A percentile compares a stretch with the other conserved stretches of the same genome.
Conservation (phyloP, 2,797 vertebrate genomes). For the Poeciliopsis infans region DNA sequence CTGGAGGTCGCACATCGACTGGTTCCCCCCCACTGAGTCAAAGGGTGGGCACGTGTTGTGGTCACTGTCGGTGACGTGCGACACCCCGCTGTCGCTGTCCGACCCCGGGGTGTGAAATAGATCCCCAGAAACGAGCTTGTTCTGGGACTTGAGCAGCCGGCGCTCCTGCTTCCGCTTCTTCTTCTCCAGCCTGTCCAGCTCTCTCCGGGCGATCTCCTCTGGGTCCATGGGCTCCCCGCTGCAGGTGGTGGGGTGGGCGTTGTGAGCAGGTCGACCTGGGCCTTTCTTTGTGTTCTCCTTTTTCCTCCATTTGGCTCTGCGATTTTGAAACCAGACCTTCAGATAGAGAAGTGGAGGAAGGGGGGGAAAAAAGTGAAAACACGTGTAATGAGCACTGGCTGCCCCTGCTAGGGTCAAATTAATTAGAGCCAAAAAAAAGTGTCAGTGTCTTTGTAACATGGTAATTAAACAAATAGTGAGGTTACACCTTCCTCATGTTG, state of each 20-base stretch:
- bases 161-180: slow-evolving; percentile 97
- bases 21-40: slow-evolving; percentile 64
- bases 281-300: slow-evolving; percentile 99
- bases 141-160: slow-evolving; percentile 92
- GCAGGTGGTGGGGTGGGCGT: slow-evolving; percentile 97
- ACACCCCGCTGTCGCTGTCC: slow-evolving; percentile 94
- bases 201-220: slow-evolving; percentile 95
- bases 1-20: slow-evolving; percentile 77
- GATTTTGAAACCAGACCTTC: slow-evolving; percentile 99
- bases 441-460: slow-evolving; percentile 25
- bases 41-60: slow-evolving; percentile 66
- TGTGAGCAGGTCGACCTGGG: slow-evolving; percentile 96
- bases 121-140: slow-evolving; percentile 85
- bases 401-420: slow-evolving; percentile 16
- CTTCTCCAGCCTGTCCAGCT: slow-evolving; percentile 94
- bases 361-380: background rate
- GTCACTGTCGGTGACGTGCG: slow-evolving; percentile 86
- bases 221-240: slow-evolving; percentile 99
- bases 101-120: slow-evolving; percentile 94
- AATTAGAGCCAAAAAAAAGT: slow-evolving; percentile 15
- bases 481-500: slow-evolving; percentile 17
- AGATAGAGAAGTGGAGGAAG: background rate
- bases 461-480: slow-evolving; percentile 43
- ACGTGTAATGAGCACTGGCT: background rate
- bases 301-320: slow-evolving; percentile 98